A percentile compares a stretch with the other conserved stretches of the same genome.
Conservation (phyloP, 2,113 vertebrate genomes). For the Phalacrocorax carbo region DNA sequence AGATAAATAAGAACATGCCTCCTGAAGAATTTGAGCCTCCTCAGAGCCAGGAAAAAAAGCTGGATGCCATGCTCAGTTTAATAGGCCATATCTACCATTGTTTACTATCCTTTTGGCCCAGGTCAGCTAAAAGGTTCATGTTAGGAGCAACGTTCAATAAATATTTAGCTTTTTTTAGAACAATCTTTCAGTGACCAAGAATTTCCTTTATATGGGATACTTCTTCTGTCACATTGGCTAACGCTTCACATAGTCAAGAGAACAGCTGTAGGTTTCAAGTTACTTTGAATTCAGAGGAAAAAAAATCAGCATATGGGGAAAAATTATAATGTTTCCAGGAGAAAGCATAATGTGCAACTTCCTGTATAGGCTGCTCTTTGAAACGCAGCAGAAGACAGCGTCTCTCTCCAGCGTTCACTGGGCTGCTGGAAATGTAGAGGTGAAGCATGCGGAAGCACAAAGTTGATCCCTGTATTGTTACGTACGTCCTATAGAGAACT, state of each 20-base stretch:
- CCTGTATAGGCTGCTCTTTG: background rate
- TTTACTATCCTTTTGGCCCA: background rate
- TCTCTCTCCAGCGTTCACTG: background rate
- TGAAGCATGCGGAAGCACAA: background rate
- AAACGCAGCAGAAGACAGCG: background rate
- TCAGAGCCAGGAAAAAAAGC: background rate
- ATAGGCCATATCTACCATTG: background rate
- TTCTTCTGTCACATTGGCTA: background rate
- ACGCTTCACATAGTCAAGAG: background rate
- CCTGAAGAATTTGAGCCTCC: background rate
- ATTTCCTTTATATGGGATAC: constrained; percentile 25
- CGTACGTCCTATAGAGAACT: background rate
- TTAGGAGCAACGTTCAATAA: background rate
- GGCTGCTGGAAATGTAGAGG: background rate
- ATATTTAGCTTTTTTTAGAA: constrained; percentile 17
- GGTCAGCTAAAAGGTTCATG: background rate
- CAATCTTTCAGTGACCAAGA: background rate
- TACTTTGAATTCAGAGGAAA: background rate
- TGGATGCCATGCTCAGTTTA: background rate
- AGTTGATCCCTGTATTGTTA: background rate
- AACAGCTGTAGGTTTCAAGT: background rate
- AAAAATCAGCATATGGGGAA: background rate
- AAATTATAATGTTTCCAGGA: background rate
- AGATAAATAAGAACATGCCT: background rate
- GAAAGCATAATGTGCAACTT: background rate